A percentile compares a stretch with the other conserved stretches of the same genome.
These are phyloP conservation scores for Etheostoma spectabile DNA, from an alignment of 2,113 vertebrate species.

Conservation along the genomic window DNA sequence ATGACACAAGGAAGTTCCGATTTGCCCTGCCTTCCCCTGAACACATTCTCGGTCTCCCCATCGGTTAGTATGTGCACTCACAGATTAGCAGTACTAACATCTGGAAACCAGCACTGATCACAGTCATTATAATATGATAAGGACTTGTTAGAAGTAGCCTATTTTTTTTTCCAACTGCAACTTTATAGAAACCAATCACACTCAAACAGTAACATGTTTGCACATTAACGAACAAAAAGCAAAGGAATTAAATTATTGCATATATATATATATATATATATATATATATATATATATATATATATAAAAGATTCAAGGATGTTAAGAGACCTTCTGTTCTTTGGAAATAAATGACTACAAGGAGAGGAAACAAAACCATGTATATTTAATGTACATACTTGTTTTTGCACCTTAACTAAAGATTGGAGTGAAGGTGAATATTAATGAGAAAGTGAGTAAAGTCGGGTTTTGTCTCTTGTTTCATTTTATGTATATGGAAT, in stretches of 20 bases:
- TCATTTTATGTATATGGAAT: background rate
- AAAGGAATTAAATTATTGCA: background rate
- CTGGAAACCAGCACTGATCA: background rate
- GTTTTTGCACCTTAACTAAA: background rate
- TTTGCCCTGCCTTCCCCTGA: slow-evolving; percentile 90
- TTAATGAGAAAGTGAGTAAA: too few species aligned
- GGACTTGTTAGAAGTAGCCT: background rate
- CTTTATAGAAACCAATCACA: background rate
- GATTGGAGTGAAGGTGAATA: too few species aligned
- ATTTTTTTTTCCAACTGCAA: background rate
- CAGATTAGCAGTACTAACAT: too few species aligned
- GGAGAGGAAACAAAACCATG: background rate
- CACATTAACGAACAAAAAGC: background rate
- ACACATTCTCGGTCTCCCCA: slow-evolving; percentile 92
- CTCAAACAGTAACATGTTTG: background rate
- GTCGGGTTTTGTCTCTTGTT: background rate
- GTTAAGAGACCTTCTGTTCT: background rate
- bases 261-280: background rate
- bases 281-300: background rate
- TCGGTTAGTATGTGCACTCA: slow-evolving; percentile 84
- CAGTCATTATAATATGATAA: too few species aligned
- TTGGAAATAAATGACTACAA: background rate
- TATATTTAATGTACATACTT: background rate
- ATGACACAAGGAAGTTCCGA: slow-evolving; percentile 94
- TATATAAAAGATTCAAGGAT: background rate